Evolutionary conservation across 2,113 vertebrate genomes (phyloP).

Genomic region (Otis tarda): DNA sequence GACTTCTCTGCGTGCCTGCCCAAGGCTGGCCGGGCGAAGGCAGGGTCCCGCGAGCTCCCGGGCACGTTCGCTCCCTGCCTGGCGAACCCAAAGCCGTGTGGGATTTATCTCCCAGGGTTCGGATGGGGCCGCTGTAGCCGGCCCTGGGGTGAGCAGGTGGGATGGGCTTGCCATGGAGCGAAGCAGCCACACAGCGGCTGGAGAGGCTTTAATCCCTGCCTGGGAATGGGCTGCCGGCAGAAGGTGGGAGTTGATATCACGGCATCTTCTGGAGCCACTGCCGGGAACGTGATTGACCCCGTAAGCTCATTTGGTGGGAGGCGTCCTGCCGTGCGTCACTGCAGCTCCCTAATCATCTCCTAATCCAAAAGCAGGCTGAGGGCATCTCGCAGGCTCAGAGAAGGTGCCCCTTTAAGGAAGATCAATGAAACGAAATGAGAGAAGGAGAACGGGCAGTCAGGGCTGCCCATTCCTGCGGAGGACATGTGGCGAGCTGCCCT

Average conservation of each 20-base stretch:
- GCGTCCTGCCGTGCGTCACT: not conserved
- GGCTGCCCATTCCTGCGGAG: not conserved
- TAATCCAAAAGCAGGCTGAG: slow-evolving; percentile 12
- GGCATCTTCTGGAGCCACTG: not conserved
- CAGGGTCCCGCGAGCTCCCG: too few relatives aligned
- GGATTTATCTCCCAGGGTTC: too few relatives aligned
- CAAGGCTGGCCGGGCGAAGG: too few relatives aligned
- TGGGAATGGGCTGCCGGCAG: not conserved
- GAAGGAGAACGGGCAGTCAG: not conserved
- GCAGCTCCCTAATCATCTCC: slow-evolving; percentile 22
- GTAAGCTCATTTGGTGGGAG: not conserved
- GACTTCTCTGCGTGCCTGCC: too few relatives aligned
- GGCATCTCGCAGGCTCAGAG: fast-evolving
- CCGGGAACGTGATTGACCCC: not conserved
- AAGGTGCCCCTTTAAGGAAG: not conserved
- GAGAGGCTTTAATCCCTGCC: not conserved
- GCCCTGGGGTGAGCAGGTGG: too few relatives aligned
- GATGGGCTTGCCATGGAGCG: too few relatives aligned
- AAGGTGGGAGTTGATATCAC: not conserved
- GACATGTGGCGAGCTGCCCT: fast-evolving
- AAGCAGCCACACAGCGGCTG: not conserved
- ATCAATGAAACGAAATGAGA: not conserved
- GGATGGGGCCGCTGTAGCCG: too few relatives aligned
- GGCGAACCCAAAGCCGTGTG: too few relatives aligned
- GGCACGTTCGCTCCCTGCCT: too few relatives aligned